Percentiles rank a stretch among this genome's conserved stretches.
phyloP scores from a whole-genome alignment of 2,888 invertebrate species.

The Trichogramma evanescens region DNA sequence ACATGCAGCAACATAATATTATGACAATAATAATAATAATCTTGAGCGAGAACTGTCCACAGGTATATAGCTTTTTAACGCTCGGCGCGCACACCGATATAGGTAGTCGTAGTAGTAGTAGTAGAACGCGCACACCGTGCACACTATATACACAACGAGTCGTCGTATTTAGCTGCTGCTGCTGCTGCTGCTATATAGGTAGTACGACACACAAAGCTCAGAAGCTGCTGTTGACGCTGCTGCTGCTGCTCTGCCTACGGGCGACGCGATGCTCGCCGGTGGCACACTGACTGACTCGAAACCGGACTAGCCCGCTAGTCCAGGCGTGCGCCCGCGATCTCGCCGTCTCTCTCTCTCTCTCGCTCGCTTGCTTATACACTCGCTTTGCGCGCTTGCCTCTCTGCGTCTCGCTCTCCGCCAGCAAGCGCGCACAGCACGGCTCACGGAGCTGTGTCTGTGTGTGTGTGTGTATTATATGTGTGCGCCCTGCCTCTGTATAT shows the following conservation, averaged over 20 bases:
- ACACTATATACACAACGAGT: no score
- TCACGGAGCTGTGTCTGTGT: no score
- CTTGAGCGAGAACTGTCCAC: no score
- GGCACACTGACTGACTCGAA: slow-evolving; percentile 48
- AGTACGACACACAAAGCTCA: neutral
- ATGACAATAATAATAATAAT: no score
- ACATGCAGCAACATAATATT: no score
- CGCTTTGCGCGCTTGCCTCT: slow-evolving; percentile 24
- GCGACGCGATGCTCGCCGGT: slow-evolving; percentile 41
- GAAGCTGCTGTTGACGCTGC: neutral
- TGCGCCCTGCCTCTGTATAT: no score
- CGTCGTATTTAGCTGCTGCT: no score
- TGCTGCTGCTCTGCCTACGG: slow-evolving; percentile 13
- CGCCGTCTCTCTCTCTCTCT: slow-evolving; percentile 38
- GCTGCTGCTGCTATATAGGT: no score
- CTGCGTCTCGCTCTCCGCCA: slow-evolving; percentile 15
- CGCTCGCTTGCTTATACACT: no score
- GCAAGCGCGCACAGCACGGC: neutral
- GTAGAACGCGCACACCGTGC: no score
- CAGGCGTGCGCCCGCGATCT: slow-evolving; percentile 42
- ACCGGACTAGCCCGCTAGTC: slow-evolving; percentile 43
- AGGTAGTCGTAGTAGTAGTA: no score
- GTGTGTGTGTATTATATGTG: no score
- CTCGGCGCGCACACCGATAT: neutral
- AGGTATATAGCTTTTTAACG: neutral